Base-by-base conservation (phyloP, 2,888 invertebrate species). In the Eristalinus sepulchralis region DNA sequence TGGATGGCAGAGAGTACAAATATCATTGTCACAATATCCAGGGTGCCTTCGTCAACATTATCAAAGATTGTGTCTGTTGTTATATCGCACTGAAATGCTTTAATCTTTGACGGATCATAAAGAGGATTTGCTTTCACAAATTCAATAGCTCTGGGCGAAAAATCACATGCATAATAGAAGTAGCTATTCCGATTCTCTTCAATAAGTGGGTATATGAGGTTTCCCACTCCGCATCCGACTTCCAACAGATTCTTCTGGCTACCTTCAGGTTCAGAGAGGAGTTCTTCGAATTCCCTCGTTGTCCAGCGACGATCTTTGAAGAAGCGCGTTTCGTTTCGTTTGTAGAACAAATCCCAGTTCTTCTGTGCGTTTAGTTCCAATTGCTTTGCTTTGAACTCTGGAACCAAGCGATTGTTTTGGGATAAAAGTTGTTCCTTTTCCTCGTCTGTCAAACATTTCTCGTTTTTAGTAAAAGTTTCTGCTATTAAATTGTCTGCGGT, bases 291-390 rank as follows among this genome's bases (percentile, higher is more conserved):
- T 93, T 99, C 99, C 90, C 98, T 94, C 83, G 96, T 97, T 0
- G 98, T 99, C 99, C 99, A 99, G 91, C 98, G 98, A 17, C 99
- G 94, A 92, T 99, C 98, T 92, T 97, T 97, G 91, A 98, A 99
- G 92, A 99, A 99, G 89, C 97, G 95, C 0, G 96, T 97, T 89
- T 97, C 97, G 91, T 99, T 99, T 82, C 98, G 94, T 92, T 98
- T 98, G 92, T 99, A 99, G 92, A 99, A 99, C 71, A 98, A 93
- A 92, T 99, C 99, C 99, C 99, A 99, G 91, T 98, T 95, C 84
- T 96, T 96, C 90, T 96, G 95, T 0, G 98, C 97, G 89, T 98
- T 96, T 62, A 93, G 93, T 91, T 98, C 98, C 2, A 98, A 91
- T 91, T 96, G 95, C 1, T 93, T 93, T 1, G 97, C 97, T 91